Conservation (phyloP, 2,797 vertebrate species). For the Scyliorhinus canicula region DNA sequence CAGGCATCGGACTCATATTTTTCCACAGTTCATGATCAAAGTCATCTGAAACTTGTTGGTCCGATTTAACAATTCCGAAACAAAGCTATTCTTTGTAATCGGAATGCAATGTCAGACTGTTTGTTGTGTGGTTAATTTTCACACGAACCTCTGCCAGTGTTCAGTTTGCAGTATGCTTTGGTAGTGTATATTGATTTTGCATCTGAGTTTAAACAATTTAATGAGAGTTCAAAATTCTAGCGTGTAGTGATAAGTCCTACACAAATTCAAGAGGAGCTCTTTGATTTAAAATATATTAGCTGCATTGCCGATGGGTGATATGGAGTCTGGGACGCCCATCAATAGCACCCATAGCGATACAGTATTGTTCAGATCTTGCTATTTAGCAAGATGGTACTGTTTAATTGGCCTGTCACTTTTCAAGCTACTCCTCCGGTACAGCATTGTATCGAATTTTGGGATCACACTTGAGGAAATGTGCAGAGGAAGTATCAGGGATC, state of each 20-base stretch:
- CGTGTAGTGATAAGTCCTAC: neutral
- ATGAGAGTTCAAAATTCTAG: neutral
- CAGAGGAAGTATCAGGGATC: no score
- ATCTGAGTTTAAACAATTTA: neutral
- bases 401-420: neutral
- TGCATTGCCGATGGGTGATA: neutral
- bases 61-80: neutral
- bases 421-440: neutral
- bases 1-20: neutral
- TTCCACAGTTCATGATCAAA: neutral
- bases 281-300: neutral
- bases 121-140: neutral
- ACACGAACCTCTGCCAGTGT: neutral
- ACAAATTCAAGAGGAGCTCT: neutral
- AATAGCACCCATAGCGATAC: no score
- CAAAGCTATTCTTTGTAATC: neutral
- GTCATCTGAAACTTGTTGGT: neutral
- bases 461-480: no score
- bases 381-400: neutral
- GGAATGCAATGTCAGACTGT: neutral
- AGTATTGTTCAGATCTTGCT: no score
- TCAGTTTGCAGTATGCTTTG: neutral
- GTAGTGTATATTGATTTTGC: neutral
- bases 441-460: neutral
- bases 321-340: neutral